These are phyloP conservation scores for Aplysia californica DNA, from an alignment of 1,140 invertebrate species.

Conservation along the genomic window DNA sequence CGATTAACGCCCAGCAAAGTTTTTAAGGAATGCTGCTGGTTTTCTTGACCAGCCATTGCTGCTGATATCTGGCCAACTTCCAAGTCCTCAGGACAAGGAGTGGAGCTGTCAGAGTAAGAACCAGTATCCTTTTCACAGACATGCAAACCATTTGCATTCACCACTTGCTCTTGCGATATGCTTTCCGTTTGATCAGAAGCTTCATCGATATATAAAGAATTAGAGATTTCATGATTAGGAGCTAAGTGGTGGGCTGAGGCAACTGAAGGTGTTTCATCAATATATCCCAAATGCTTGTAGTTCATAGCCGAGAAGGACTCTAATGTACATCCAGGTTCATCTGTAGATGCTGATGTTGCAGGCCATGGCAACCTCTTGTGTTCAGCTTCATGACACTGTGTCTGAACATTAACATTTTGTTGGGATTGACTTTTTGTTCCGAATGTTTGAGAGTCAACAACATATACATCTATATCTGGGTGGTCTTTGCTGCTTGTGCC, in stretches of 20 bases:
- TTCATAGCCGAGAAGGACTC: too few relatives aligned
- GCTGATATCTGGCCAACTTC: slow-evolving; percentile 29
- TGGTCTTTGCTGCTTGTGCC: too few relatives aligned
- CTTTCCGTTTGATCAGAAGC: neutral
- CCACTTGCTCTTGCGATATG: neutral
- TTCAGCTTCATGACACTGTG: too few relatives aligned
- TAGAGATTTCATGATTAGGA: neutral
- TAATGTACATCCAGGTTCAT: too few relatives aligned
- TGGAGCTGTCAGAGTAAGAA: slow-evolving; percentile 1
- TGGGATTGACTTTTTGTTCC: too few relatives aligned
- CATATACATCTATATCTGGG: slow-evolving; percentile 21
- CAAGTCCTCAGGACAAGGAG: slow-evolving; percentile 25
- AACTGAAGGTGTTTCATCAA: neutral
- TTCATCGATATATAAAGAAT: neutral
- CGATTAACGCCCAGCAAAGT: neutral
- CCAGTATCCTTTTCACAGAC: neutral
- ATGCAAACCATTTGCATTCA: too few relatives aligned
- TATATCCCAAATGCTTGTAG: neutral
- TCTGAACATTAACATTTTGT: too few relatives aligned
- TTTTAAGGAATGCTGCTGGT: neutral
- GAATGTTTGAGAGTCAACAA: too few relatives aligned
- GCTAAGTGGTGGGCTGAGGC: neutral
- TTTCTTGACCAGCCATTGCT: slow-evolving; percentile 9
- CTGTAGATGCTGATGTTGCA: too few relatives aligned
- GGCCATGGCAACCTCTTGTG: too few relatives aligned